Conservation (phyloP, 2,797 vertebrate species). For the Hippopotamyrus pictus region DNA sequence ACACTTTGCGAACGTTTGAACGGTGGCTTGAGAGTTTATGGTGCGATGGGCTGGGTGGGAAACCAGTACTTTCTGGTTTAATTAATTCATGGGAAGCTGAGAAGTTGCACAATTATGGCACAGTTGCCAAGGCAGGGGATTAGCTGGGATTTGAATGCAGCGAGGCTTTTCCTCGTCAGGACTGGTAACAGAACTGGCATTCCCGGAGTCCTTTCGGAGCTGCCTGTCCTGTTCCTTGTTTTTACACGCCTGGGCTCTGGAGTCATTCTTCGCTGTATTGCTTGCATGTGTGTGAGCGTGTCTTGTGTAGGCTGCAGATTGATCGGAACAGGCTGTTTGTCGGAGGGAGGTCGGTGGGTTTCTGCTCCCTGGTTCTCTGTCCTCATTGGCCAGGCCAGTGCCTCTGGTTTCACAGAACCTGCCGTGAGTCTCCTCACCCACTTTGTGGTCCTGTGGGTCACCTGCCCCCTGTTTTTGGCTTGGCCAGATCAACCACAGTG, state of each 20-base stretch:
- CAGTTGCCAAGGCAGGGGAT: conserved; percentile 21
- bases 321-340: neutral
- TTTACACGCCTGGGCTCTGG: neutral
- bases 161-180: conserved; percentile 13
- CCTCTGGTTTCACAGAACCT: neutral
- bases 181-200: neutral
- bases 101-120: conserved; percentile 22
- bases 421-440: neutral
- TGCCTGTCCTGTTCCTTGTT: neutral
- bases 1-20: neutral
- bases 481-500: neutral
- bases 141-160: conserved; percentile 20
- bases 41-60: neutral
- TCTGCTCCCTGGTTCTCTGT: conserved; percentile 11
- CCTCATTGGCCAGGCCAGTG: neutral
- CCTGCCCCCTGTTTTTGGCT: neutral
- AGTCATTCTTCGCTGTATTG: neutral
- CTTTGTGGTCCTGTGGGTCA: neutral
- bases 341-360: neutral
- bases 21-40: conserved; percentile 1
- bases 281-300: neutral
- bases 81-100: neutral
- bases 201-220: conserved; percentile 2
- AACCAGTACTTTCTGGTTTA: neutral
- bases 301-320: neutral